Conservation (phyloP, 1,140 invertebrate genomes). For the Saccostrea glomerata region DNA sequence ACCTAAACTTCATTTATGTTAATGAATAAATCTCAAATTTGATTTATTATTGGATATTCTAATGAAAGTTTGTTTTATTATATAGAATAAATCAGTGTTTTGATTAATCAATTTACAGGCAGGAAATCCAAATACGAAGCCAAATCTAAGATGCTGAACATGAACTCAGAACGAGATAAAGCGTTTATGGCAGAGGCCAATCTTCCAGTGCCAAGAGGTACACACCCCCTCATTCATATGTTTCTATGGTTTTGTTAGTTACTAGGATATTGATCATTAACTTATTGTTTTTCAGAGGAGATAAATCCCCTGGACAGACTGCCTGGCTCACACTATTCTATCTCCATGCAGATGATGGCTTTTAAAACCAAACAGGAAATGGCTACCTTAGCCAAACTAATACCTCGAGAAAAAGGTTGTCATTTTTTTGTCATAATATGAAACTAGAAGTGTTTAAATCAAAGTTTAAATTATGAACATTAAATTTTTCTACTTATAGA, state of each 20-base stretch:
- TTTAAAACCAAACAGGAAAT: constrained; percentile 16
- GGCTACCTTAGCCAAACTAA: constrained; percentile 16
- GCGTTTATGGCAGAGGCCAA: background rate
- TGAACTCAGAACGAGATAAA: constrained; percentile 15
- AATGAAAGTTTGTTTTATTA: background rate
- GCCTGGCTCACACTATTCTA: background rate
- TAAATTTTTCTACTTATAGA: too few species aligned
- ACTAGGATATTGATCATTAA: background rate
- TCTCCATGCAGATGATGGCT: constrained; percentile 24
- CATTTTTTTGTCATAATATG: background rate
- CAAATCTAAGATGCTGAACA: background rate
- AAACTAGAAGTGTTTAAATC: background rate
- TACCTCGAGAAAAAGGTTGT: constrained; percentile 22
- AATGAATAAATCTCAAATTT: background rate
- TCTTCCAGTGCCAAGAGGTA: constrained; percentile 3
- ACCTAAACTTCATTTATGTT: too few species aligned
- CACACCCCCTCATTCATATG: background rate
- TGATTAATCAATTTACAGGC: background rate
- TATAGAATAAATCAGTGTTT: background rate
- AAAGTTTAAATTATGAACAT: too few species aligned
- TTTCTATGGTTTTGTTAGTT: background rate
- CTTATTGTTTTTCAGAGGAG: background rate
- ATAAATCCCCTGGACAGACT: background rate
- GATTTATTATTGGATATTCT: background rate
- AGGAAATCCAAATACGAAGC: constrained; percentile 4